Evolutionary conservation across 2,797 vertebrate genomes (phyloP), one percentile per base, ranked within the genome.

Genomic region (Phyllotis vaccarum): DNA sequence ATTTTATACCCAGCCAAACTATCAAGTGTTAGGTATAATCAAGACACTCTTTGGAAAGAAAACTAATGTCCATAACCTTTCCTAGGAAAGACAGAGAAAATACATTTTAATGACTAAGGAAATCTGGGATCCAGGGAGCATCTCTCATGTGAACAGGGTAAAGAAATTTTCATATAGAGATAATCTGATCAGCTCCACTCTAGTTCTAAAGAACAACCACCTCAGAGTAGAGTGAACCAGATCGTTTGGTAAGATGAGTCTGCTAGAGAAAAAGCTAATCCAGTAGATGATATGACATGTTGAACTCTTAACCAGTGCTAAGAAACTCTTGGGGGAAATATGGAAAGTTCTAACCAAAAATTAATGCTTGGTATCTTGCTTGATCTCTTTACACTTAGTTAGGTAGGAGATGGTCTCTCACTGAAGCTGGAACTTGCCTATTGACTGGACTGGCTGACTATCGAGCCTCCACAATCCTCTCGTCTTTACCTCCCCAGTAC

Each of bases 1-100:
- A 89, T 96, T 96, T 60, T 78, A 64, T 75, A 93, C 21, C 82
- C 68, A 90, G 89, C 29, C 49, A 49, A 92, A 90, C 37, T 91
- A 83, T 74, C 93, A 83, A 54, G 16, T 22, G 17, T 21, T 40
- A 12, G 6, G 34, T 58, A 54, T 37, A 90, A 54, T 70, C 37
- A 92, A 54, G 31, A 31, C 8, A 43, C 34, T 56, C 40, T 72
- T 66, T 27, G 89, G 56, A 52, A 5, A 49, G 76, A 87, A 80
- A 81, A 76, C 43, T 49, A 72, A 40, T n/a, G 11, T 94, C 13
- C 46, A 1, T 22, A n/a, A 5, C 3, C 12, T 22, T 66, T 75
- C 80, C 40, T 13, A 93, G 60, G 58, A 75, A 94, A 43, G 24
- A n/a, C 62, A 16, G 40, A 66, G 46, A 87, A 68, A 54, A 78